Conservation (phyloP, 2,888 invertebrate genomes). For the Odontocolon sp. region DNA sequence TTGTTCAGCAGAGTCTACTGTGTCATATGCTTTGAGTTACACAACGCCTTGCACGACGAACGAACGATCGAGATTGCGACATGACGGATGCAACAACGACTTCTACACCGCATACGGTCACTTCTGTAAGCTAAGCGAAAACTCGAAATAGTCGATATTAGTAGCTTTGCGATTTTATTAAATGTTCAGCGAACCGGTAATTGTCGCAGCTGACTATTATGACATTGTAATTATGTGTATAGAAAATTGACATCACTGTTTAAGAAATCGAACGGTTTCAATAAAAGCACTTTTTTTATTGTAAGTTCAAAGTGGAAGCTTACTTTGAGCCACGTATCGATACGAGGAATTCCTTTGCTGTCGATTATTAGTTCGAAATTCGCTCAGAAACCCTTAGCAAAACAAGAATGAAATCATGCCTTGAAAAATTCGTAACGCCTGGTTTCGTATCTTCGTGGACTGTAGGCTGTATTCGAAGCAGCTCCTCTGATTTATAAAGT, state of each 20-base stretch:
- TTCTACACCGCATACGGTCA: slow-evolving; percentile 18
- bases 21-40: slow-evolving; percentile 13
- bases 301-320: too few relatives aligned
- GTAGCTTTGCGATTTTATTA: slow-evolving; percentile 15
- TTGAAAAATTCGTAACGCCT: not conserved
- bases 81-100: slow-evolving; percentile 26
- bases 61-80: slow-evolving; percentile 36
- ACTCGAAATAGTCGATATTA: slow-evolving; percentile 14
- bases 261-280: too few relatives aligned
- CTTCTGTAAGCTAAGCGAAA: slow-evolving; percentile 8
- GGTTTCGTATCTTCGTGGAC: too few relatives aligned
- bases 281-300: too few relatives aligned
- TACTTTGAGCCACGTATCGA: too few relatives aligned
- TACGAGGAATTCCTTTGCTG: too few relatives aligned
- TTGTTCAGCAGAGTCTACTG: not conserved
- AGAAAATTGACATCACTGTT: too few relatives aligned
- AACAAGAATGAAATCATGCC: not conserved
- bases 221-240: not conserved
- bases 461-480: not conserved
- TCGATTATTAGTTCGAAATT: too few relatives aligned
- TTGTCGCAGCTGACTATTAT: not conserved
- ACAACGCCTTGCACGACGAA: slow-evolving; percentile 20
- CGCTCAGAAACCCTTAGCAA: too few relatives aligned
- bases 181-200: slow-evolving; percentile 18
- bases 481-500: not conserved